Conservation (phyloP, 2,888 invertebrate species). For the Clanis bilineata region DNA sequence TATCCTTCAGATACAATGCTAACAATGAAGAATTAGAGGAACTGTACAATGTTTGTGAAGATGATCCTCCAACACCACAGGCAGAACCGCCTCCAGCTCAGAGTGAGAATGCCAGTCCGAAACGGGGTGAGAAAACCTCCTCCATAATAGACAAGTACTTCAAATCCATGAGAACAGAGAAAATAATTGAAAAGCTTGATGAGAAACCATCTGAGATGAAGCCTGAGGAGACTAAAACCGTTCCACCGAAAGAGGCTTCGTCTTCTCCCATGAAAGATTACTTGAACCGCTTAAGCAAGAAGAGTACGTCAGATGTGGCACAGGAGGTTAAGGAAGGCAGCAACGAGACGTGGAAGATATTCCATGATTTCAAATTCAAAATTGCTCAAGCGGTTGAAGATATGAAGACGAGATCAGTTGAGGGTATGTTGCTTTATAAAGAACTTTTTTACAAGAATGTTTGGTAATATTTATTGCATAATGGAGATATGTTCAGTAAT, state of each 20-base stretch:
- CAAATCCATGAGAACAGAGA: constrained; percentile 69
- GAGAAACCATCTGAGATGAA: constrained; percentile 57
- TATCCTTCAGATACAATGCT: constrained; percentile 88
- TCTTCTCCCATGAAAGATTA: constrained; percentile 82
- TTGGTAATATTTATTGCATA: too few species aligned
- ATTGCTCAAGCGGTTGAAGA: constrained; percentile 90
- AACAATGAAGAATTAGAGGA: constrained; percentile 89
- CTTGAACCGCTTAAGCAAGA: constrained; percentile 82
- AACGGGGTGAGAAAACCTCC: constrained; percentile 67
- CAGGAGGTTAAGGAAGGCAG: constrained; percentile 62
- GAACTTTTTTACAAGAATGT: too few species aligned
- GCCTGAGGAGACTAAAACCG: constrained; percentile 47
- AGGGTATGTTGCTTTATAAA: too few species aligned
- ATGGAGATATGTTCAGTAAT: too few species aligned
- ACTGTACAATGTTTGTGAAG: constrained; percentile 84
- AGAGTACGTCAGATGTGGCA: constrained; percentile 83
- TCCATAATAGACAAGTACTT: constrained; percentile 79
- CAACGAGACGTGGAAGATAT: constrained; percentile 87
- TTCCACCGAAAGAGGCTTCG: constrained; percentile 59
- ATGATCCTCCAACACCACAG: constrained; percentile 77
- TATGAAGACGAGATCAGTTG: constrained; percentile 86
- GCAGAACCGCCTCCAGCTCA: constrained; percentile 61
- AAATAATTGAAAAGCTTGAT: constrained; percentile 55
- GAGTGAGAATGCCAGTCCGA: constrained; percentile 70
- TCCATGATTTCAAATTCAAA: constrained; percentile 88